phyloP scores from a whole-genome alignment of 1,140 invertebrate genomes.

The Drosophila murphyi region DNA sequence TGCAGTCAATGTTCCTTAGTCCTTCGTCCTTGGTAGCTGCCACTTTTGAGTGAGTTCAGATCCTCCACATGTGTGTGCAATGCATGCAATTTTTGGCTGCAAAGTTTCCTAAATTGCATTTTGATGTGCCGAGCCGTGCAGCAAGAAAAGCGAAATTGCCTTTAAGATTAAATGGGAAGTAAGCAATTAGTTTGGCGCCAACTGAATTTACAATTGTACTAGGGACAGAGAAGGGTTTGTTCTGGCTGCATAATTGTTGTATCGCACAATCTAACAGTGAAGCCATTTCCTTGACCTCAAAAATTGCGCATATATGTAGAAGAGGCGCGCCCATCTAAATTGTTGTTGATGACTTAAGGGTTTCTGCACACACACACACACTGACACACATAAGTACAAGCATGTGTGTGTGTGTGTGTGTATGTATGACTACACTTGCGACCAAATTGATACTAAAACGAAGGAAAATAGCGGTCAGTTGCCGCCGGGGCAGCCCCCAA shows the following conservation, averaged over 20 bases:
- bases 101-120: constrained; percentile 74
- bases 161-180: constrained; percentile 77
- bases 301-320: constrained; percentile 40
- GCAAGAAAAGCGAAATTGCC: constrained; percentile 66
- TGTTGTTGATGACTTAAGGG: constrained; percentile 69
- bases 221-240: background rate
- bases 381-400: constrained; percentile 15
- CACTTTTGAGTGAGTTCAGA: constrained; percentile 21
- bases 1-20: constrained; percentile 16
- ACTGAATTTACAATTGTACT: constrained; percentile 14
- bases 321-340: constrained; percentile 47
- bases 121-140: constrained; percentile 10
- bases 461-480: constrained; percentile 30
- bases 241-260: constrained; percentile 18
- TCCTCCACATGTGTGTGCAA: constrained; percentile 62
- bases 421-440: constrained; percentile 59
- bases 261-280: constrained; percentile 15
- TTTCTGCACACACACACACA: constrained; percentile 22
- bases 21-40: constrained; percentile 38
- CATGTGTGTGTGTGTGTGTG: constrained; percentile 28
- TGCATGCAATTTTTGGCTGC: constrained; percentile 68
- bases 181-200: constrained; percentile 61
- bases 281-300: constrained; percentile 76
- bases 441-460: constrained; percentile 76
- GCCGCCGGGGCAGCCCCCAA: constrained; percentile 47